These are phyloP conservation scores for Odontomachus brunneus DNA, from an alignment of 1,140 invertebrate species.

Conservation along the genomic window DNA sequence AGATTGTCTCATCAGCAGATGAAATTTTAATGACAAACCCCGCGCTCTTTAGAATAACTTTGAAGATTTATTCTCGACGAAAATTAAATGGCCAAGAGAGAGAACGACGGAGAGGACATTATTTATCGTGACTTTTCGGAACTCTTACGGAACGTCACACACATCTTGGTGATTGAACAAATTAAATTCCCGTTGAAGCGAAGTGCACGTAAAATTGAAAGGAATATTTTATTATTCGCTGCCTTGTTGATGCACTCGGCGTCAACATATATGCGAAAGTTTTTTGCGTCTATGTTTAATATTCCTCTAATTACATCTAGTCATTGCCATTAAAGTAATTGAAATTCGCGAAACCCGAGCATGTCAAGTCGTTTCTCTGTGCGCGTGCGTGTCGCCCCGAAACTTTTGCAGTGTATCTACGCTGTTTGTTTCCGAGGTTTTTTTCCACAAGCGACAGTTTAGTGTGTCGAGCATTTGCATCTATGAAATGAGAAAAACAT, in stretches of 20 bases:
- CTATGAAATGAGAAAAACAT: not conserved
- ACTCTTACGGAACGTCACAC: too few species aligned
- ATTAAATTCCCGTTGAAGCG: not conserved
- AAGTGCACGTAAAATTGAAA: not conserved
- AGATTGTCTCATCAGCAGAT: slow-evolving; percentile 24
- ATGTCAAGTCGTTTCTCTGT: slow-evolving; percentile 21
- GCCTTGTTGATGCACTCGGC: not conserved
- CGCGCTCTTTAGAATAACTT: not conserved
- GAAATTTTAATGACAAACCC: slow-evolving; percentile 19
- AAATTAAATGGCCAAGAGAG: not conserved
- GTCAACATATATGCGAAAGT: too few species aligned
- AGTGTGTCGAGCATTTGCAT: slow-evolving; percentile 19
- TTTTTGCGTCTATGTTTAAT: slow-evolving; percentile 35
- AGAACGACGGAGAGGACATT: not conserved
- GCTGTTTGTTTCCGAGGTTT: not conserved
- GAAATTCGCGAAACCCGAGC: not conserved
- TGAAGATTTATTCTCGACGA: not conserved
- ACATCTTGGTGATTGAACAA: not conserved
- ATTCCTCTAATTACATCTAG: slow-evolving; percentile 10
- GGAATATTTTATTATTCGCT: not conserved
- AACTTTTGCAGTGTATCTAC: slow-evolving; percentile 17
- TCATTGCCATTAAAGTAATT: slow-evolving; percentile 34
- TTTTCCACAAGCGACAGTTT: not conserved
- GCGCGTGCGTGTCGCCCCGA: not conserved
- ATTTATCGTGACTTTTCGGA: not conserved